phyloP scores from a whole-genome alignment of 2,113 vertebrate genomes.

The Sinocyclocheilus rhinocerous region DNA sequence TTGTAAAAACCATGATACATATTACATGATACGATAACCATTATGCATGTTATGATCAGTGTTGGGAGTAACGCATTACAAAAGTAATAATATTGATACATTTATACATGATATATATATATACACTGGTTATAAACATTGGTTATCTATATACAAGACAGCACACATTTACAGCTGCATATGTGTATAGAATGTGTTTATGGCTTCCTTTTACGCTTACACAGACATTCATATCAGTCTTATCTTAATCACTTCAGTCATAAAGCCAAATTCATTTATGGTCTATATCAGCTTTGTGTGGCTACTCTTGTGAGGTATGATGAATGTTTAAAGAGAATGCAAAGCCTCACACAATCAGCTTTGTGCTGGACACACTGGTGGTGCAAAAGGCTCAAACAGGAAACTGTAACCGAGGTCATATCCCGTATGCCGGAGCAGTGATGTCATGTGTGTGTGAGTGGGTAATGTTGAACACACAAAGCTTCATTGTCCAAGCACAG shows the following conservation, averaged over 20 bases:
- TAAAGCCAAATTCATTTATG: conserved; percentile 22
- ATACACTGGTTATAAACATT: too few relatives aligned
- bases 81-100: too few relatives aligned
- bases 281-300: not conserved
- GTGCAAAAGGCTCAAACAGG: not conserved
- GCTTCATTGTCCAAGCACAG: conserved; percentile 37
- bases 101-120: too few relatives aligned
- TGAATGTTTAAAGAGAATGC: not conserved
- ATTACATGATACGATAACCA: too few relatives aligned
- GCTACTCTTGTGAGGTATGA: not conserved
- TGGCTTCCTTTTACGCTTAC: not conserved
- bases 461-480: conserved; percentile 8
- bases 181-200: not conserved
- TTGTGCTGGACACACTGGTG: not conserved
- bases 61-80: too few relatives aligned
- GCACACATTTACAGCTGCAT: not conserved
- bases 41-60: too few relatives aligned
- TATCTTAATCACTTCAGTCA: conserved; percentile 10
- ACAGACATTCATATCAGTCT: not conserved
- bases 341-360: conserved; percentile 6
- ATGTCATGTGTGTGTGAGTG: conserved; percentile 52
- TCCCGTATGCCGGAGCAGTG: not conserved
- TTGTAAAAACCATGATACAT: too few relatives aligned
- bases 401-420: not conserved
- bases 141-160: not conserved